Evolutionary conservation across 2,113 vertebrate genomes (phyloP).

Genomic region (Cardinalis cardinalis): DNA sequence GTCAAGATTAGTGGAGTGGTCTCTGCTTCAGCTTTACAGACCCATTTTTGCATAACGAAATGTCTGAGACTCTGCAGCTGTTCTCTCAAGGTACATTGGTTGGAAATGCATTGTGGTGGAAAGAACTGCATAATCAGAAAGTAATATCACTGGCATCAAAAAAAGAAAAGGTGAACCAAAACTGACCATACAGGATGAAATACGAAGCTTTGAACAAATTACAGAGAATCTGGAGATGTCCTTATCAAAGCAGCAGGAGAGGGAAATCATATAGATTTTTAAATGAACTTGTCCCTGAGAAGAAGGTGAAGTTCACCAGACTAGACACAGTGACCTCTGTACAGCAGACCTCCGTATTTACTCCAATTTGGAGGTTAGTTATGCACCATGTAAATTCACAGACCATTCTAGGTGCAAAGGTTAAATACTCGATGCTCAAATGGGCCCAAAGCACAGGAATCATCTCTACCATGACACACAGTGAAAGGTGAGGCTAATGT

Average conservation of each 20-base stretch:
- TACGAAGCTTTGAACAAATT: not conserved
- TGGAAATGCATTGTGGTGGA: not conserved
- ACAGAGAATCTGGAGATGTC: not conserved
- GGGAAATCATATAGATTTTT: not conserved
- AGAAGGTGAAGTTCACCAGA: not conserved
- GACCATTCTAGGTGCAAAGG: not conserved
- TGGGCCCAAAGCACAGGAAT: not conserved
- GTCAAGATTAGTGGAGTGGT: not conserved
- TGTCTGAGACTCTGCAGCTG: not conserved
- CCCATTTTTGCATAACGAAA: not conserved
- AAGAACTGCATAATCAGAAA: not conserved
- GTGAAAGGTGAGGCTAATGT: not conserved
- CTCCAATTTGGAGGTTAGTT: not conserved
- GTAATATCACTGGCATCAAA: not conserved
- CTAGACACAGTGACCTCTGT: not conserved
- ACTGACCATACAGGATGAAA: not conserved
- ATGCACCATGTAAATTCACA: not conserved
- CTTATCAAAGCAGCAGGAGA: not conserved
- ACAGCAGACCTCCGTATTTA: not conserved
- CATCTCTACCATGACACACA: not conserved
- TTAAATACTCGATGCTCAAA: not conserved
- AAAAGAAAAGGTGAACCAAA: not conserved
- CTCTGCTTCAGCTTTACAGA: not conserved
- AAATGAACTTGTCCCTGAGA: not conserved
- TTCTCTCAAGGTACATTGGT: not conserved